Base-by-base conservation (phyloP, 2,888 invertebrate genomes). In the Coenonympha glycerion region DNA sequence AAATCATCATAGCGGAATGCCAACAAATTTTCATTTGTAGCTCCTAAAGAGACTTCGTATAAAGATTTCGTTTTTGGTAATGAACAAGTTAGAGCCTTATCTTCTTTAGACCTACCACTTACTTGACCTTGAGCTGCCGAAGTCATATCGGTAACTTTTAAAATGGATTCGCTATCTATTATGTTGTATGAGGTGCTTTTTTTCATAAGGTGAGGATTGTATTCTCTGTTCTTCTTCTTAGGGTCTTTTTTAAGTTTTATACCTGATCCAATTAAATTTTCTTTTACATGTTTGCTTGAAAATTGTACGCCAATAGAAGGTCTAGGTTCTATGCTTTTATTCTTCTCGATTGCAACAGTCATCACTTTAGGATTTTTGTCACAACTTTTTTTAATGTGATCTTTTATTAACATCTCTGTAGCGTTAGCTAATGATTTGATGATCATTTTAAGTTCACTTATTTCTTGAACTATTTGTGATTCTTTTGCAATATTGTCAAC, bases 101-200 rank as follows among this genome's bases (percentile, higher is more conserved):
- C 62, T 5, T 54, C 53, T 13, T 47, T 41, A 6, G n/a, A 11
- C 40, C 51, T 56, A 5, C 47, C 53, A n/a, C 56, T 55, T 24
- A 53, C 56, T 0, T 59, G 46, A 41, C 62, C 64, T 21, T 65
- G 62, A 6, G 62, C 65, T 15, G 62, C 65, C 19, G 77, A 75
- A 5, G 82, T 79, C 80, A 85, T 81, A 47, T 86, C 80, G 21
- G 85, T 85, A 4, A 84, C 77, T 68, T 65, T 74, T 0, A 86
- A 59, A 47, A 86, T 59, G 1, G 77, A 71, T 66, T 86, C 85
- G 52, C 86, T 86, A 0, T 82, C 80, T 34, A 86, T 82, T 9
- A 80, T 61, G 13, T 71, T 69, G 56, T 79, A 84, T 15, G 86
- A 85, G 13, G 73, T 71, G 55, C 76, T 78, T 59, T 68, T 78